Conservation (phyloP, 2,797 vertebrate species). For the Sphenodon punctatus region DNA sequence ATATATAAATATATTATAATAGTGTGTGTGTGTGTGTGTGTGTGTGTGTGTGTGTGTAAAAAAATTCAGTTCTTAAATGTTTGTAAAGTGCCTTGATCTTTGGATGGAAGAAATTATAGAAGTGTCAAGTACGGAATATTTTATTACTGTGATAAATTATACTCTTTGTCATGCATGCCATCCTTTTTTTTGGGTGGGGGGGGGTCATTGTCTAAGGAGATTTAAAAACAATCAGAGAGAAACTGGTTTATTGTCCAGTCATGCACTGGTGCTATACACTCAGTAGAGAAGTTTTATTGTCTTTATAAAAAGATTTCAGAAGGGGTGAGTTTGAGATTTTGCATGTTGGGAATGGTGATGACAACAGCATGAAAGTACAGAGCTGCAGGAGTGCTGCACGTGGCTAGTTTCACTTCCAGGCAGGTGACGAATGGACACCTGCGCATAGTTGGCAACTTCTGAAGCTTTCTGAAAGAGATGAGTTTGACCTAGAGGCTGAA, state of each 20-base stretch:
- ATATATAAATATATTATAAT: too few relatives aligned
- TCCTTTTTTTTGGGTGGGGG: background rate
- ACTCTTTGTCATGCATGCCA: background rate
- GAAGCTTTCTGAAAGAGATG: background rate
- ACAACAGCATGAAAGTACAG: too few relatives aligned
- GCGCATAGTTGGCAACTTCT: background rate
- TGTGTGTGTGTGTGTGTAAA: too few relatives aligned
- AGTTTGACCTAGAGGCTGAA: background rate
- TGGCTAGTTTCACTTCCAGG: rapidly evolving
- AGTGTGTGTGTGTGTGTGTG: too few relatives aligned
- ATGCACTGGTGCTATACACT: background rate
- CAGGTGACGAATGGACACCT: background rate
- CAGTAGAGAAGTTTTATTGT: background rate
- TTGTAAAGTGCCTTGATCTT: too few relatives aligned
- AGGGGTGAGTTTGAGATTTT: background rate
- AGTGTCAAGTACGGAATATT: background rate
- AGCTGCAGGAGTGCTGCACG: background rate
- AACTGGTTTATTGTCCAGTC: background rate
- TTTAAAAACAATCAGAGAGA: background rate
- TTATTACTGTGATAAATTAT: background rate
- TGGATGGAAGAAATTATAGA: too few relatives aligned
- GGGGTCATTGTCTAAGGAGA: background rate
- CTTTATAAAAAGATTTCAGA: background rate
- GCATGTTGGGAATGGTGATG: too few relatives aligned
- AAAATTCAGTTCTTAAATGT: too few relatives aligned